Conservation (phyloP, 2,888 invertebrate genomes). For the Acronicta psi region DNA sequence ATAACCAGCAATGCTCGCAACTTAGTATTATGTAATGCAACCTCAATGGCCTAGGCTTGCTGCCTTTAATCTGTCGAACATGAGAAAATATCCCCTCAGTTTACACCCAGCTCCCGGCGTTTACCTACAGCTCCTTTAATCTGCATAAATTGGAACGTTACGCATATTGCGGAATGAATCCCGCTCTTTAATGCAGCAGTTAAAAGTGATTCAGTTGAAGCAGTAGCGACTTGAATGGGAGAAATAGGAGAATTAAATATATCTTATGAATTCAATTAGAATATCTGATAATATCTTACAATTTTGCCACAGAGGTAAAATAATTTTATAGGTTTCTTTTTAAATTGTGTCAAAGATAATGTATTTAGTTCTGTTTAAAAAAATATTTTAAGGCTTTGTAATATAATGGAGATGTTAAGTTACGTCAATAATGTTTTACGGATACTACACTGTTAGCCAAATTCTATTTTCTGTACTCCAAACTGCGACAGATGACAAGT, state of each 20-base stretch:
- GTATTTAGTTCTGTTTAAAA: too few species aligned
- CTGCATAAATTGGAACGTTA: constrained; percentile 48
- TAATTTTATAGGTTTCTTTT: constrained; percentile 15
- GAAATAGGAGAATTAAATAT: constrained; percentile 47
- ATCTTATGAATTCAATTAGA: constrained; percentile 41
- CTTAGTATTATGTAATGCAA: constrained; percentile 37
- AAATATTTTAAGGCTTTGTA: too few species aligned
- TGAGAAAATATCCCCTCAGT: constrained; percentile 57
- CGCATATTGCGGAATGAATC: constrained; percentile 51
- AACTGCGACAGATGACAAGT: constrained; percentile 29
- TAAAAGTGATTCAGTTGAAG: constrained; percentile 52
- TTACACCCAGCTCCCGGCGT: constrained; percentile 46
- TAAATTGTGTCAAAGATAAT: background rate
- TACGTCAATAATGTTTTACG: constrained; percentile 8
- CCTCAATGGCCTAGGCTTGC: constrained; percentile 48
- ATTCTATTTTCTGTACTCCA: constrained; percentile 29
- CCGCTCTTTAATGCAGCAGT: constrained; percentile 51
- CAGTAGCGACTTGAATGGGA: constrained; percentile 43
- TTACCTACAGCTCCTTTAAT: constrained; percentile 49
- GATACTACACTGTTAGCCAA: constrained; percentile 8
- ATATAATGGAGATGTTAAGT: background rate
- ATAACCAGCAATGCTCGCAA: constrained; percentile 32
- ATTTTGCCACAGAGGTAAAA: constrained; percentile 14
- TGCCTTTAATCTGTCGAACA: constrained; percentile 62
- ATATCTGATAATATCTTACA: constrained; percentile 27